Conservation (phyloP, 2,113 vertebrate genomes). For the Sprattus sprattus region DNA sequence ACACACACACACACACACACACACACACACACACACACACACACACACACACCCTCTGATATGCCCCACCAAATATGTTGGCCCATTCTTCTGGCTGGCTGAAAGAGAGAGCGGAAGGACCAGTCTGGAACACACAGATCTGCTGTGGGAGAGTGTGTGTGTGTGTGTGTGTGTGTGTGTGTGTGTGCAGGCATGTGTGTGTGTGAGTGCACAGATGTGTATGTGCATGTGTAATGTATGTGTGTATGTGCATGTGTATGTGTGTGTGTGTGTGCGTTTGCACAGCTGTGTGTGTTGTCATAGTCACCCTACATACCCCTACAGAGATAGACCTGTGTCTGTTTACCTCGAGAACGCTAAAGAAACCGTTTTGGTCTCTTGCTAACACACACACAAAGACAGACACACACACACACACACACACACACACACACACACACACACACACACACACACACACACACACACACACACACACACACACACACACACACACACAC, state of each 20-base stretch:
- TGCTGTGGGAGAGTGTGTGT: background rate
- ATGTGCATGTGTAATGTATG: background rate
- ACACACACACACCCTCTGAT: conserved; percentile 3
- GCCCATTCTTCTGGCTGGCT: conserved; percentile 39
- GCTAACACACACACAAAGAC: no score
- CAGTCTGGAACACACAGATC: conserved; percentile 31
- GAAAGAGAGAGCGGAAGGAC: background rate
- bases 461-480: no score
- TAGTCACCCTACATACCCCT: no score
- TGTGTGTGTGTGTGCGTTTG: no score
- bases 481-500: no score
- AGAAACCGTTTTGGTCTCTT: no score
- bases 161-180: background rate
- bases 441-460: no score
- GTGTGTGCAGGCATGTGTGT: background rate
- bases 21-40: conserved; percentile 37
- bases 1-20: conserved; percentile 27
- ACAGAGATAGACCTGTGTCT: no score
- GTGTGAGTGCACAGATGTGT: background rate
- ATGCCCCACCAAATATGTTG: conserved; percentile 14
- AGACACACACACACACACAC: no score
- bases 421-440: no score
- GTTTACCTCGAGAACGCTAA: no score
- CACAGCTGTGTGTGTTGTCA: no score
- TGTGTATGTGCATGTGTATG: background rate